These are phyloP conservation scores for Ascidia mentula DNA, from an alignment of 23 tunicate genomes.

Conservation along the genomic window DNA sequence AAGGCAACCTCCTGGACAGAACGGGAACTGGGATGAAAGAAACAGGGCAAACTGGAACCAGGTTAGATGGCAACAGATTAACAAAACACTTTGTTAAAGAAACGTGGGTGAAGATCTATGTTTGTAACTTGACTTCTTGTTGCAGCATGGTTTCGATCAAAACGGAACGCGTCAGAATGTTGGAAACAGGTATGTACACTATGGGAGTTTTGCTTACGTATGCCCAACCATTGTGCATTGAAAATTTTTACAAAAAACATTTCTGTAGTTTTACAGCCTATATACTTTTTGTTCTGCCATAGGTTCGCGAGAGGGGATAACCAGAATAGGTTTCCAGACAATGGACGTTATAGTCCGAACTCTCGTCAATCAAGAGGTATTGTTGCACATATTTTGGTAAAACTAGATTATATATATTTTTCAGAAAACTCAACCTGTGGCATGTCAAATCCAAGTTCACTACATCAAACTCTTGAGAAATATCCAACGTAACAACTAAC, in stretches of 20 bases:
- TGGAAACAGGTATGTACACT: not conserved
- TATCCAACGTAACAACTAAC: too few relatives aligned
- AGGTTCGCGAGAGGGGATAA: slow-evolving; percentile 47
- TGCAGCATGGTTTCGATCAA: not conserved
- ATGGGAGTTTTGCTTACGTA: too few relatives aligned
- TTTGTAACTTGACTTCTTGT: too few relatives aligned
- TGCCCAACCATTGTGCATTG: too few relatives aligned
- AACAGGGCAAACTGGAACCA: slow-evolving; percentile 15
- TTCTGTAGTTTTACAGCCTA: not conserved
- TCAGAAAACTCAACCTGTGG: too few relatives aligned
- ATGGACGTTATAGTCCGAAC: slow-evolving; percentile 35
- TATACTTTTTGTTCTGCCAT: not conserved
- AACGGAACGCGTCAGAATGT: not conserved
- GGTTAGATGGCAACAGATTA: slow-evolving; percentile 34
- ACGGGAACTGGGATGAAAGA: slow-evolving; percentile 24
- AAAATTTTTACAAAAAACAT: not conserved
- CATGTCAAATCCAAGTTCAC: too few relatives aligned
- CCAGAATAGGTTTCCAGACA: slow-evolving; percentile 17
- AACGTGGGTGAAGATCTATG: too few relatives aligned
- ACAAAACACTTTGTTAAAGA: too few relatives aligned
- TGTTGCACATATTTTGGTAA: too few relatives aligned
- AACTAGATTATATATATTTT: too few relatives aligned
- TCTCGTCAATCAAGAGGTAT: slow-evolving; percentile 32
- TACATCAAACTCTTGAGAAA: too few relatives aligned
- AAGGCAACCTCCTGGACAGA: slow-evolving; percentile 5